Base-by-base conservation (phyloP, 2,888 invertebrate species). In the Acrobasis consociella region DNA sequence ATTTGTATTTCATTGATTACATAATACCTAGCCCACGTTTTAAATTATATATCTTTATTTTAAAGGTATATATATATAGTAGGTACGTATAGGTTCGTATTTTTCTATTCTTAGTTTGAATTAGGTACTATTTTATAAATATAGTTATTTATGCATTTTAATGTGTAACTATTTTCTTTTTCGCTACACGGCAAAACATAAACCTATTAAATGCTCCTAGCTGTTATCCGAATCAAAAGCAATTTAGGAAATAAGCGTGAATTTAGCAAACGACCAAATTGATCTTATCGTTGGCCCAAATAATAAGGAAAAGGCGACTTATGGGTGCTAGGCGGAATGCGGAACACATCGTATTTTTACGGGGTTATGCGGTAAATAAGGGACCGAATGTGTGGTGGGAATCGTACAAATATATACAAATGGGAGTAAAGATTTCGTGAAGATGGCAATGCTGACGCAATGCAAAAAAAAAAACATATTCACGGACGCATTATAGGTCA, bases 291-390 rank as follows among this genome's bases (percentile, higher is more conserved):
- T 56, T 56, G 56, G 42, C 56, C 56, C 56, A 42, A 56, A 56
- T 56, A 46, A 42, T 42, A 56, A 56, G 56, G 56, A 56, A 56
- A 56, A 10, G 42, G n/a, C 56, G 56, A 56, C 17, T 42, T 56
- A 56, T 55, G 42, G 56, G 56, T 39, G 56, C 22, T 56, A 42
- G 22, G n/a, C n/a, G n/a, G n/a, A n/a, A n/a, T n/a, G 56, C 9
- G 42, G 9, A 56, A 56, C 56, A 56, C 42, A 42, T 42, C 56
- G 42, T 64, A 66, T 59, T 65, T 63, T 68, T 65, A 67, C 63
- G 65, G 17, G 39, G 17, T 56, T 56, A 17, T 56, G 42, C 13
- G 56, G 56, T 15, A 11, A 56, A 39, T 42, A 42, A 38, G 42
- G 42, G 11, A 3, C 46, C 46, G 46, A n/a, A 46, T 46, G 13